Conservation (phyloP, 2,888 invertebrate species). For the Graphium colonna region DNA sequence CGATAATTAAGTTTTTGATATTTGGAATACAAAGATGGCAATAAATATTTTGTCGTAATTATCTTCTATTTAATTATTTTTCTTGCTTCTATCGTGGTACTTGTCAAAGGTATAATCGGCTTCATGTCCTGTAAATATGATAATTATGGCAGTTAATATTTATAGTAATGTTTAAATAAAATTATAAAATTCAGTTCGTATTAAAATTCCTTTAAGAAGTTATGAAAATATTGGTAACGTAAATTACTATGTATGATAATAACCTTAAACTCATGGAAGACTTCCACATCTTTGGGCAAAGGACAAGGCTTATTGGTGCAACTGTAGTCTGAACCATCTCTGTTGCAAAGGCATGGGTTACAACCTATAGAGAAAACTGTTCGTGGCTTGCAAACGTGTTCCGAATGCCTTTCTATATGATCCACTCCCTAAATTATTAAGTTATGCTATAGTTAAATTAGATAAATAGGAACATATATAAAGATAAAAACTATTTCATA, state of each 20-base stretch:
- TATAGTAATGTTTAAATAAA: too few relatives aligned
- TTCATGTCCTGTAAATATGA: constrained; percentile 56
- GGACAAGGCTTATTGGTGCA: constrained; percentile 74
- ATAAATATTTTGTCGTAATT: too few relatives aligned
- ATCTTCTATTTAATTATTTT: too few relatives aligned
- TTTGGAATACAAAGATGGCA: too few relatives aligned
- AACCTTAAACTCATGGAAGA: constrained; percentile 62
- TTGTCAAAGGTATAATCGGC: constrained; percentile 49
- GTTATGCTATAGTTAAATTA: too few relatives aligned
- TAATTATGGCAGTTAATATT: neutral
- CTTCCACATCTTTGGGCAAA: constrained; percentile 60
- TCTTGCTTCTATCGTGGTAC: neutral
- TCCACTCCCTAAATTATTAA: constrained; percentile 47
- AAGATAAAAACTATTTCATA: too few relatives aligned
- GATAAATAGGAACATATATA: too few relatives aligned
- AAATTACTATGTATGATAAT: neutral
- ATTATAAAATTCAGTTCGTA: too few relatives aligned
- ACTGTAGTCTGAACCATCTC: constrained; percentile 56
- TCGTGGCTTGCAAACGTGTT: constrained; percentile 56
- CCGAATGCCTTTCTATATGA: constrained; percentile 55
- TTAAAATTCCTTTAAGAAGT: too few relatives aligned
- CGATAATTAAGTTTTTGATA: too few relatives aligned
- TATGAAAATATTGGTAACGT: too few relatives aligned
- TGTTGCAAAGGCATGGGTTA: constrained; percentile 66
- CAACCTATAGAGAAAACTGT: constrained; percentile 64